Conservation (phyloP, 2,888 invertebrate species). For the Troides aeacus region DNA sequence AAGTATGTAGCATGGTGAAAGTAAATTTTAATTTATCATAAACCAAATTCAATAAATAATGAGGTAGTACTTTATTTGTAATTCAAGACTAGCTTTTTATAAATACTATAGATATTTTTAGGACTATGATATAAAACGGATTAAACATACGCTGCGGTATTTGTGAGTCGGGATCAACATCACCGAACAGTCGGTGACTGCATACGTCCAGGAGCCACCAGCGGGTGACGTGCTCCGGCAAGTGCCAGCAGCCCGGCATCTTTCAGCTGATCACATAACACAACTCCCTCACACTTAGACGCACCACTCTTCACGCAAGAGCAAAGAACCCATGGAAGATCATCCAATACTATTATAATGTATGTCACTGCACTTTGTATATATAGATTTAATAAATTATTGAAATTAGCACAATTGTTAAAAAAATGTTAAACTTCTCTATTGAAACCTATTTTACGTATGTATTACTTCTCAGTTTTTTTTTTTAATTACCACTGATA, state of each 20-base stretch:
- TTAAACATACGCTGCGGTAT: constrained; percentile 70
- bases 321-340: not conserved
- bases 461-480: not conserved
- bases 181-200: constrained; percentile 75
- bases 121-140: no score
- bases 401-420: no score
- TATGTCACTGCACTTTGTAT: not conserved
- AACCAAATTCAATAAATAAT: no score
- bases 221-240: constrained; percentile 80
- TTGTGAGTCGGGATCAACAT: constrained; percentile 66
- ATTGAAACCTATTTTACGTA: not conserved
- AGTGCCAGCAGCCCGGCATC: constrained; percentile 75
- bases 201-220: constrained; percentile 84
- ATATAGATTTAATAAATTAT: no score
- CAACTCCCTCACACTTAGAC: constrained; percentile 26
- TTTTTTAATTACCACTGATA: not conserved
- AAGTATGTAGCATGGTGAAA: no score
- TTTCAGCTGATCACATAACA: constrained; percentile 41
- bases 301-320: not conserved
- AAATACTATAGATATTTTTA: not conserved
- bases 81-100: not conserved
- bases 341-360: not conserved
- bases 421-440: not conserved
- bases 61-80: not conserved
- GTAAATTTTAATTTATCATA: no score